Conservation (phyloP, 2,888 invertebrate species). For the Aplocera efformata region DNA sequence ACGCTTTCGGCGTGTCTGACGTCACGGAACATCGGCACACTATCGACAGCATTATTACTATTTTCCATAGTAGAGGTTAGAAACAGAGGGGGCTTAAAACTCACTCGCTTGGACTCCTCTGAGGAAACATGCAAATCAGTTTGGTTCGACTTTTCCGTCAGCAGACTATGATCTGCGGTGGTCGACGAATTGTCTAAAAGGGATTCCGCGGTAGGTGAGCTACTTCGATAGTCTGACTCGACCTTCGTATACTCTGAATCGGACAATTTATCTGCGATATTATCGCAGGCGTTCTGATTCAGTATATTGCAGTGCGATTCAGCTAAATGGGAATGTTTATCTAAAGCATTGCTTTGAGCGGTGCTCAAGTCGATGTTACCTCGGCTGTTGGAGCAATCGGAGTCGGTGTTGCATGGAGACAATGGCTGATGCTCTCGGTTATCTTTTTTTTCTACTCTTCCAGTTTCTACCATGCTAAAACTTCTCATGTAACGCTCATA, state of each 20-base stretch:
- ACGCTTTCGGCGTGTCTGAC: conserved; percentile 57
- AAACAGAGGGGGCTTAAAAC: conserved; percentile 59
- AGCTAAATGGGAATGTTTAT: conserved; percentile 48
- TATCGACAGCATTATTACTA: conserved; percentile 75
- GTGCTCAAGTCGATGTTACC: conserved; percentile 63
- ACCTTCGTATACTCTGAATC: conserved; percentile 42
- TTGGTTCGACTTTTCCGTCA: conserved; percentile 59
- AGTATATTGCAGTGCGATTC: conserved; percentile 44
- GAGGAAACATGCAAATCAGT: conserved; percentile 56
- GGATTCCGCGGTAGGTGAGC: conserved; percentile 45
- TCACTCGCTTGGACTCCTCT: conserved; percentile 59
- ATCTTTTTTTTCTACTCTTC: conserved; percentile 41
- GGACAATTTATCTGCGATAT: conserved; percentile 44
- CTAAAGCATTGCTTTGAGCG: conserved; percentile 43
- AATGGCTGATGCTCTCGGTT: conserved; percentile 36
- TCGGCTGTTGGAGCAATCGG: conserved; percentile 51
- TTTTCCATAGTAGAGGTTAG: conserved; percentile 77
- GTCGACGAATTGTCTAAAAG: conserved; percentile 54
- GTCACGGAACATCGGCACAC: conserved; percentile 63
- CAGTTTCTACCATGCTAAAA: conserved; percentile 63
- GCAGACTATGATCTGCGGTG: conserved; percentile 52
- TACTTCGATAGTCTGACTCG: conserved; percentile 54
- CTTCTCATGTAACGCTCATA: conserved; percentile 72
- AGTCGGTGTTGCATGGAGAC: conserved; percentile 42
- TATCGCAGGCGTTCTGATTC: conserved; percentile 39